Conservation (phyloP, 23 tunicate genomes). For the Oikopleura dioica region DNA sequence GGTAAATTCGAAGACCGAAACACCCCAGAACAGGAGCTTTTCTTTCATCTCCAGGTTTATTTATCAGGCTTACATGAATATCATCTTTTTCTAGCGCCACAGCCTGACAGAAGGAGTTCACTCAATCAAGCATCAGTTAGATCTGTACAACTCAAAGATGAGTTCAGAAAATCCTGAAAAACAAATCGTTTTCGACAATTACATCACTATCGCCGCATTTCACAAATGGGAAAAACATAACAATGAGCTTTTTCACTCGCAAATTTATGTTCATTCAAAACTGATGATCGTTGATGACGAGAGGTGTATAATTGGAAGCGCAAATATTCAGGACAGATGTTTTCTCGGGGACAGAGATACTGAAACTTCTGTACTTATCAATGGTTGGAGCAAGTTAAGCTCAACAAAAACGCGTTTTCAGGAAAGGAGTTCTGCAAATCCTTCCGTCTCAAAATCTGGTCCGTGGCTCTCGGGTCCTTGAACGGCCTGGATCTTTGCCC, state of each 20-base stretch:
- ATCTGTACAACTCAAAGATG: neutral
- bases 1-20: conserved; percentile 18
- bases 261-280: conserved; percentile 87
- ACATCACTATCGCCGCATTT: conserved; percentile 54
- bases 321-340: conserved; percentile 81
- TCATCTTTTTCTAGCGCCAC: too few relatives aligned
- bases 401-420: too few relatives aligned
- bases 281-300: conserved; percentile 83
- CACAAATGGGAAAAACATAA: conserved; percentile 31
- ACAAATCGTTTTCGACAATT: too few relatives aligned
- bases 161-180: too few relatives aligned
- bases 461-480: neutral
- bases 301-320: conserved; percentile 62
- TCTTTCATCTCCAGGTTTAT: neutral
- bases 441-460: neutral
- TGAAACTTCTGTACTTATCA: too few relatives aligned
- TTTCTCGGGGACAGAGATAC: conserved; percentile 62
- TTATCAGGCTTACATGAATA: too few relatives aligned
- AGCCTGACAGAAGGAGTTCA: neutral
- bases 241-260: conserved; percentile 16
- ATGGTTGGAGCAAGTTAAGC: too few relatives aligned
- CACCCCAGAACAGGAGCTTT: neutral
- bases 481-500: neutral
- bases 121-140: neutral
- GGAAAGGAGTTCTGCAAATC: neutral